Evolutionary conservation across 2,888 invertebrate genomes (phyloP).

Genomic region (Aradus depressus): DNA sequence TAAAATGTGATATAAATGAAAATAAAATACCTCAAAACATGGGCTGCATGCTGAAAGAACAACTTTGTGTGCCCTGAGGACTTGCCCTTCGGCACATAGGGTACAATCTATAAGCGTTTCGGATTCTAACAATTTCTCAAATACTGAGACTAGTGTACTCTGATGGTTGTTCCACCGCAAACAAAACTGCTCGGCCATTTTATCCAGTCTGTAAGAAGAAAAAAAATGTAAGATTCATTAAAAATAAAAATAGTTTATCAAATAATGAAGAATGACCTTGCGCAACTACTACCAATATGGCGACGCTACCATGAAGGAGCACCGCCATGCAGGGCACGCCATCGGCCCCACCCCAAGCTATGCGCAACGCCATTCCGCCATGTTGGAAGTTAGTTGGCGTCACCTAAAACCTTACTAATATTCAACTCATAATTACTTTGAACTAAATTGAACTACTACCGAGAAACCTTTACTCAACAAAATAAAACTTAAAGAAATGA

Average conservation of each 20-base stretch:
- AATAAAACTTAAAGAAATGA: too few relatives aligned
- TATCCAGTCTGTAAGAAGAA: constrained; percentile 22
- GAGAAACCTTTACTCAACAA: too few relatives aligned
- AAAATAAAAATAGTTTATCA: not conserved
- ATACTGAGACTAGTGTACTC: constrained; percentile 80
- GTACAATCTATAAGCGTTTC: constrained; percentile 89
- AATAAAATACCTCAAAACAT: constrained; percentile 40
- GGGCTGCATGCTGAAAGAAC: constrained; percentile 66
- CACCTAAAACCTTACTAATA: too few relatives aligned
- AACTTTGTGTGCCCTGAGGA: constrained; percentile 86
- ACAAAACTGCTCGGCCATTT: constrained; percentile 63
- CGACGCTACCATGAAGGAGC: constrained; percentile 9
- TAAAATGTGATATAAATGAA: too few relatives aligned
- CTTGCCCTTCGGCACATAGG: constrained; percentile 83
- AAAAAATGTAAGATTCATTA: constrained; percentile 1
- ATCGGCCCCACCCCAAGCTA: not conserved
- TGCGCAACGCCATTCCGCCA: too few relatives aligned
- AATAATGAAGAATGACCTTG: not conserved
- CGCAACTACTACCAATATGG: constrained; percentile 7
- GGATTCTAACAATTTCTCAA: constrained; percentile 81
- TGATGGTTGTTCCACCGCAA: constrained; percentile 92
- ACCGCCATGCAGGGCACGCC: not conserved
- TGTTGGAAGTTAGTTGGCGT: too few relatives aligned
- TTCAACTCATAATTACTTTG: too few relatives aligned
- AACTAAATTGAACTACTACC: too few relatives aligned